Evolutionary conservation across 2,113 vertebrate species (phyloP).

Genomic region (Nematolebias whitei): DNA sequence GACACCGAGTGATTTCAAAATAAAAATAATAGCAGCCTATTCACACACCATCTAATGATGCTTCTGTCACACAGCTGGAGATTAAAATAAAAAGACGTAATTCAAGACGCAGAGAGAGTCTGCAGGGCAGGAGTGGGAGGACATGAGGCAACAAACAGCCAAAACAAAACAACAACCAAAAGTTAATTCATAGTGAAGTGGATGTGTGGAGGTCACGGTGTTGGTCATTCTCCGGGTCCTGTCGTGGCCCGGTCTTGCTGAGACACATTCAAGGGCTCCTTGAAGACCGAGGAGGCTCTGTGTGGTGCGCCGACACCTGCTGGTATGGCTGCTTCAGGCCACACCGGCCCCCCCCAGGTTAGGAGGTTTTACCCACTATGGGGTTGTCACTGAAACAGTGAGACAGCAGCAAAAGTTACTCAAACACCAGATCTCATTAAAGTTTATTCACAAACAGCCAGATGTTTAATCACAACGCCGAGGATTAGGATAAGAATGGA

Average conservation of each 20-base stretch:
- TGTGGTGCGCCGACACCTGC: conserved; percentile 30
- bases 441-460: too few relatives aligned
- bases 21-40: conserved; percentile 75
- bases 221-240: conserved; percentile 22
- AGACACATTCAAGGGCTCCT: conserved; percentile 13
- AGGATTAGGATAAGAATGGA: too few relatives aligned
- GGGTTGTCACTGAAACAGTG: conserved; percentile 88
- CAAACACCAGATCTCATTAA: background rate
- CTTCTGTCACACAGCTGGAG: conserved; percentile 54
- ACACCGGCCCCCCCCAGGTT: conserved; percentile 50
- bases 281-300: conserved; percentile 10
- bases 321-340: conserved; percentile 42
- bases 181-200: conserved; percentile 38
- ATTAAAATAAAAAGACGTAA: conserved; percentile 30
- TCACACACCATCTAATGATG: conserved; percentile 71
- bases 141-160: conserved; percentile 10
- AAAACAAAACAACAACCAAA: conserved; percentile 9
- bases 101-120: conserved; percentile 34
- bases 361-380: conserved; percentile 91
- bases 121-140: conserved; percentile 12
- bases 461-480: background rate
- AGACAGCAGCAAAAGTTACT: background rate
- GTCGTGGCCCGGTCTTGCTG: conserved; percentile 14
- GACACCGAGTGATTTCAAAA: conserved; percentile 68
- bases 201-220: conserved; percentile 39